Percentiles rank a stretch among this genome's conserved stretches.
These are phyloP conservation scores for Scarus forsteni DNA, from an alignment of 2,797 vertebrate genomes.

Conservation along the genomic window DNA sequence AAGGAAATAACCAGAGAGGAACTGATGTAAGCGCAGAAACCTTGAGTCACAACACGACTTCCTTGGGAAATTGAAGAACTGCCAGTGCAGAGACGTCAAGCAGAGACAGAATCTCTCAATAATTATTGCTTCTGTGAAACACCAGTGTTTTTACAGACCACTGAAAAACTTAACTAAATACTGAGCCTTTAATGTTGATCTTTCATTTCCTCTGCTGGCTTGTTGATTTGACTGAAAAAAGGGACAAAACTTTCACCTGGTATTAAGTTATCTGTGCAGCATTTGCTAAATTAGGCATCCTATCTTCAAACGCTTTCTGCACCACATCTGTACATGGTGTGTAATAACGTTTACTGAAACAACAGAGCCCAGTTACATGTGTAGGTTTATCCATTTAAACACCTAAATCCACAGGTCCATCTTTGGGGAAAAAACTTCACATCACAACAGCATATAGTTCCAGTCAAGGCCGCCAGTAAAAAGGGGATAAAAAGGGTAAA, in stretches of 20 bases:
- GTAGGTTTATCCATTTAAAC: constrained; percentile 6
- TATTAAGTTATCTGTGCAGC: not conserved
- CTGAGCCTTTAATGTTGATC: not conserved
- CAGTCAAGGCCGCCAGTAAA: too few species aligned
- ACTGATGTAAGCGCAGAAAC: constrained; percentile 91
- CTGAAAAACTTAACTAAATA: constrained; percentile 13
- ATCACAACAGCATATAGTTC: not conserved
- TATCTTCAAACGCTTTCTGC: constrained; percentile 14
- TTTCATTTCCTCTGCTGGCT: not conserved
- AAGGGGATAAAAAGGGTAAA: too few species aligned
- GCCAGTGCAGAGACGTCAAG: constrained; percentile 82
- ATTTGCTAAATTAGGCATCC: constrained; percentile 59
- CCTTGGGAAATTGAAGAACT: constrained; percentile 82
- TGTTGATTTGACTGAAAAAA: not conserved
- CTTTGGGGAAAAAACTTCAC: not conserved
- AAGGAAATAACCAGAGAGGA: constrained; percentile 93
- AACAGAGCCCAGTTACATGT: constrained; percentile 8
- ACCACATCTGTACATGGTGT: constrained; percentile 10
- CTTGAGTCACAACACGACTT: constrained; percentile 92
- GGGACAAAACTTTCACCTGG: constrained; percentile 28
- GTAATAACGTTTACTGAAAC: constrained; percentile 4
- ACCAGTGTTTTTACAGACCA: constrained; percentile 13
- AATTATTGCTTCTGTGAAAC: constrained; percentile 43
- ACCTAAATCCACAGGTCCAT: not conserved
- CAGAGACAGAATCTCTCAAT: constrained; percentile 47